Evolutionary conservation across 2,888 invertebrate genomes (phyloP), one percentile per base, ranked within the genome.

Genomic region (Dilophus febrilis): DNA sequence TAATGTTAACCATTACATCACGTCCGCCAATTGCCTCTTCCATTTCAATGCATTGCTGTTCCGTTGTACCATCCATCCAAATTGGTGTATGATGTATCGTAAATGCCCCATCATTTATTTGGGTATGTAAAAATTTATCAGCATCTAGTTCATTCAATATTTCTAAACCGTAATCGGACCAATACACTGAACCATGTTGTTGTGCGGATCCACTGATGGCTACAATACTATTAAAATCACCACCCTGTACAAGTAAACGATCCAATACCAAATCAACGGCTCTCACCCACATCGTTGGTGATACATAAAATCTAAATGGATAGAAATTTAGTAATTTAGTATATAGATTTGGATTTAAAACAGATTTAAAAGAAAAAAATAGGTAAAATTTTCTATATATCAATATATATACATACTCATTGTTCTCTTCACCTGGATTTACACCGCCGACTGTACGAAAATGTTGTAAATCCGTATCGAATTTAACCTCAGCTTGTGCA

Each of bases 131-230:
- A 58, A 85, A 84, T 51, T 77, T 75, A 8, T 74, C 72, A 0
- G 85, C 66, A 39, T 84, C 71, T 19, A 94, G 64, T 35, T 63
- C 70, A 40, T 63, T 56, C 14, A 97, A 64, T 1, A 68, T 68
- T 12, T 68, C 51, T 40, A 74, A 70, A 1, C 85, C 77, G 12
- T 83, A 83, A 45, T 70, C 75, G 35, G 77, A 75, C 97, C 97
- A 97, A 66, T 86, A 97, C 1, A 97, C 83, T 33, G 92, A 91
- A 1, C 95, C 95, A 60, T 97, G 97, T 84, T 97, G 95, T 77
- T 91, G 94, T 3, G 83, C 94, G 45, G 86, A 82, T 1, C 94
- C 95, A 12, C 90, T 88, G 42, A 97, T 64, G 1, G 85, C 84
- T 1, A 68, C 71, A n/a, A 97, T 77, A 46, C 72, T 74, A 16